Evolutionary conservation across 2,797 vertebrate genomes (phyloP).

Genomic region (Benthosema pterotum): DNA sequence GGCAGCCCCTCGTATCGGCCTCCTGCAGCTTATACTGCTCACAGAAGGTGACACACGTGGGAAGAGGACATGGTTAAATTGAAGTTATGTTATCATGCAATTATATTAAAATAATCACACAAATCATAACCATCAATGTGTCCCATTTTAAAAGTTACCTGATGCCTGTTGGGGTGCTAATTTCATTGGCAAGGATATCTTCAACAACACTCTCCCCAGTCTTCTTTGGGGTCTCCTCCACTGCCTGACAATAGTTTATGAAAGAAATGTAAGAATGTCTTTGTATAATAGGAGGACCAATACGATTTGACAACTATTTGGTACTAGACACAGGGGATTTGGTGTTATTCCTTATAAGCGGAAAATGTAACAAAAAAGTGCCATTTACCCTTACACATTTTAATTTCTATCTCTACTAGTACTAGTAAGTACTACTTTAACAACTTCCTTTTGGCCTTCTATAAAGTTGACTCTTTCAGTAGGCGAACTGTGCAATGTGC

Average conservation of each 20-base stretch:
- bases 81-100: background rate
- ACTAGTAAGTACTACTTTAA: no score
- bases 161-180: constrained; percentile 91
- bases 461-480: no score
- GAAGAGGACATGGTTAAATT: background rate
- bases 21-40: constrained; percentile 89
- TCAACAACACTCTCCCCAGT: constrained; percentile 88
- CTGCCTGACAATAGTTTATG: constrained; percentile 68
- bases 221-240: constrained; percentile 83
- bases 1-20: constrained; percentile 92
- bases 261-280: background rate
- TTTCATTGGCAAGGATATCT: constrained; percentile 93
- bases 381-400: no score
- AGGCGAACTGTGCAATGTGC: no score
- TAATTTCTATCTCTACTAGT: no score
- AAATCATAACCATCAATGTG: background rate
- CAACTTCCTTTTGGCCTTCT: no score
- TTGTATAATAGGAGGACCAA: constrained; percentile 4
- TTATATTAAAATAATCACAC: background rate
- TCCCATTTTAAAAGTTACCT: constrained; percentile 73
- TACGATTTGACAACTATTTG: no score
- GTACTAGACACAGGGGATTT: no score
- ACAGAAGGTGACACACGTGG: background rate
- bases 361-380: no score
- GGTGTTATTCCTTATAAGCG: no score